Evolutionary conservation across 2,888 invertebrate species (phyloP), one percentile per base, ranked within the genome.

Genomic region (Sialis fuliginosa): DNA sequence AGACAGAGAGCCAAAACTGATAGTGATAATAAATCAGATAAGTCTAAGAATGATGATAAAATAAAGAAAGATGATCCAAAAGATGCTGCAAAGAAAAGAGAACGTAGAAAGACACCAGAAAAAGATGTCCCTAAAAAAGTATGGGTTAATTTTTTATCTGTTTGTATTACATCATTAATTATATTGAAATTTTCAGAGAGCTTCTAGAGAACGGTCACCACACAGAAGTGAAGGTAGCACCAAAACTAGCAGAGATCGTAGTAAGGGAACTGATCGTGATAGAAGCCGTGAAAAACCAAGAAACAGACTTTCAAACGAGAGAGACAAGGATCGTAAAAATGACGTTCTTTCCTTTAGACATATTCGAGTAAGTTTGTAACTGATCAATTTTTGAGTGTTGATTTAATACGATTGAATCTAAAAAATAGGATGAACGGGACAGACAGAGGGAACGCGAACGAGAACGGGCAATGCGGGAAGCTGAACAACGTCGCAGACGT

Each of bases 401-500:
- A 12, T 40, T 48, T 33, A 30, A 39, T 7, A 33, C 31, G 32
- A 33, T 9, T 44, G 7, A 22, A 50, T 49, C 47, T 52, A 58
- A 32, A 37, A 37, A 7, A 2, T 58, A 81, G 79, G 81, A 81
- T 56, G 83, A 83, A 62, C 74, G 83, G 31, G 83, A 83, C 55
- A 69, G 76, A 34, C 81, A 82, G 48, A 70, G 85, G 33, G 69
- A 80, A 13, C 75, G 90, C 40, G 84, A 90, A 56, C 74, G 83
- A 4, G 84, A 88, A 53, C 75, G 89, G 30, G 74, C 79, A 47
- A 65, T 81, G 45, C 75, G 89, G 31, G 87, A 89, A 58, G 39
- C 13, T n/a, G 83, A 87, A 56, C 86, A 88, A 58, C 75, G 90
- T 13, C 72, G 87, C 41, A 71, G 88, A 33, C 77, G 85, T 45